Evolutionary conservation across 2,113 vertebrate species (phyloP).

Genomic region (Ammodytes marinus): DNA sequence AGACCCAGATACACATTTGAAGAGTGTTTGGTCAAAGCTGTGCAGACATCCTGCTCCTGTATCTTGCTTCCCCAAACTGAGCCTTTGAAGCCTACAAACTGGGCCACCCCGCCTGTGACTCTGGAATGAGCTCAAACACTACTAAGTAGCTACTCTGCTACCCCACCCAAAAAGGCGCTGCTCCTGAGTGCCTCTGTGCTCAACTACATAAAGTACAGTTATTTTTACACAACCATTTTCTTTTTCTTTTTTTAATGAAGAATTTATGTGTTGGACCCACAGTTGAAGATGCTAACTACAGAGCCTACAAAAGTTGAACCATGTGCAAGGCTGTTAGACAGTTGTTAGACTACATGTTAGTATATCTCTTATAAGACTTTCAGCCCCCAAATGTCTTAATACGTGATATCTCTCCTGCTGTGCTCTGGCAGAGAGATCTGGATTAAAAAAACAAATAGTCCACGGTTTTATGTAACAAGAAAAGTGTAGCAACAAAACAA

Average conservation of each 20-base stretch:
- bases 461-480: constrained; percentile 59
- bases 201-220: constrained; percentile 63
- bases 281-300: constrained; percentile 65
- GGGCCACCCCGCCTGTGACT: constrained; percentile 78
- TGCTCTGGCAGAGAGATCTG: constrained; percentile 52
- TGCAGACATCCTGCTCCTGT: constrained; percentile 77
- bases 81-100: constrained; percentile 83
- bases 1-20: constrained; percentile 61
- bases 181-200: constrained; percentile 66
- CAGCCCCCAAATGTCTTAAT: constrained; percentile 32
- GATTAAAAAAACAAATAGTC: constrained; percentile 58
- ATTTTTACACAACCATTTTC: constrained; percentile 74
- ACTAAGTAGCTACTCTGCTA: constrained; percentile 66
- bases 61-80: constrained; percentile 63
- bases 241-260: constrained; percentile 80
- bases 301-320: constrained; percentile 47
- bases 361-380: constrained; percentile 40
- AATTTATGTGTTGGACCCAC: constrained; percentile 51
- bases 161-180: constrained; percentile 64
- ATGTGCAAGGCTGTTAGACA: constrained; percentile 42
- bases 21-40: constrained; percentile 56
- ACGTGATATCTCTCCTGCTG: constrained; percentile 48
- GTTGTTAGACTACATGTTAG: constrained; percentile 41
- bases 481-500: constrained; percentile 72
- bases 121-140: constrained; percentile 76